Evolutionary conservation across 2,797 vertebrate species (phyloP).

Genomic region (Scolopax bukidnonensis): DNA sequence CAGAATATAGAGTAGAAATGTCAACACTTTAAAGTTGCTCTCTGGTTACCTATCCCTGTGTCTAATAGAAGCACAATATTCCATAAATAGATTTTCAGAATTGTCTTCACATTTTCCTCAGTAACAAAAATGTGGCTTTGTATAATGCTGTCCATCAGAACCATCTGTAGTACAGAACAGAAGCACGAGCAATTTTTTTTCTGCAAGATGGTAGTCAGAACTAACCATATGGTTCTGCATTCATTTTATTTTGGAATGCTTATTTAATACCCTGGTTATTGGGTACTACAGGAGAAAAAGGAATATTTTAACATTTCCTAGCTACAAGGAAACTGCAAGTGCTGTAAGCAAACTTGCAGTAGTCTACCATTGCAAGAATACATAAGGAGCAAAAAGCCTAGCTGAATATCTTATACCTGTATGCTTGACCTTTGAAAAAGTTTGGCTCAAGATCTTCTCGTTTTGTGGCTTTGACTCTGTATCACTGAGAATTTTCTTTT

Average conservation of each 20-base stretch:
- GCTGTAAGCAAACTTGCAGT: background rate
- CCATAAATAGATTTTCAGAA: conserved; percentile 29
- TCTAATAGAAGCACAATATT: background rate
- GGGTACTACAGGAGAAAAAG: background rate
- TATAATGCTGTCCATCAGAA: conserved; percentile 35
- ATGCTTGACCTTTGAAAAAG: background rate
- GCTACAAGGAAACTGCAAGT: background rate
- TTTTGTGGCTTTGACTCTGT: background rate
- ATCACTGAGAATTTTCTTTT: background rate
- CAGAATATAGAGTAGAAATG: background rate
- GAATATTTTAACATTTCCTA: background rate
- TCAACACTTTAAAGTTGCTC: background rate
- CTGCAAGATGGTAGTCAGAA: conserved; percentile 30
- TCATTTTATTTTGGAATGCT: conserved; percentile 36
- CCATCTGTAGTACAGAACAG: conserved; percentile 40
- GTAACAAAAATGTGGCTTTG: conserved; percentile 4
- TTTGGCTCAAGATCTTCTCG: background rate
- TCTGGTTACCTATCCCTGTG: background rate
- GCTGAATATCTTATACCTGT: background rate
- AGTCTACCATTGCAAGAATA: background rate
- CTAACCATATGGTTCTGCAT: conserved; percentile 50
- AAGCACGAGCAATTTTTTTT: background rate
- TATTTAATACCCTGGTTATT: background rate
- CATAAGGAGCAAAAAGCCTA: background rate
- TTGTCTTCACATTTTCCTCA: background rate